Conservation (phyloP, 2,113 vertebrate species). For the Crotalus tigris region DNA sequence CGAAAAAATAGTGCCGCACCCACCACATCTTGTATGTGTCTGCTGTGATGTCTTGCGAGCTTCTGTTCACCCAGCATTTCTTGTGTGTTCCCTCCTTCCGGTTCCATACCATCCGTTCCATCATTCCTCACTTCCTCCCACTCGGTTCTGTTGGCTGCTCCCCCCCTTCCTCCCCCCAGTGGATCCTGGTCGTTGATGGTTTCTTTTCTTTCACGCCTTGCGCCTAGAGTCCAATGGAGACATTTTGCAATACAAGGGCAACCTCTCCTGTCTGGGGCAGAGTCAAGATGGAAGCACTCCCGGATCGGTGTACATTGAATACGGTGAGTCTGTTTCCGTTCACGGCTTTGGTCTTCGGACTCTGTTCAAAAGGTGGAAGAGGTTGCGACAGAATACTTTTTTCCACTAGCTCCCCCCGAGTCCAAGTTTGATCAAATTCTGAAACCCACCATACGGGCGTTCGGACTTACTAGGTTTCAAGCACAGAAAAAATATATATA, state of each 20-base stretch:
- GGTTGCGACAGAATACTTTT: neutral
- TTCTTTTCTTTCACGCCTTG: neutral
- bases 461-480: neutral
- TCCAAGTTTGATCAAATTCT: neutral
- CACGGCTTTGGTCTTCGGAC: neutral
- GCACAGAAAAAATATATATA: neutral
- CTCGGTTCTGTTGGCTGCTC: neutral
- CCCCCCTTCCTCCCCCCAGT: neutral
- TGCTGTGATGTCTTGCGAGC: neutral
- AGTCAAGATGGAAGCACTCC: slow-evolving; percentile 72
- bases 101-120: slow-evolving; percentile 8
- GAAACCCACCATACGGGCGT: neutral
- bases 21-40: neutral
- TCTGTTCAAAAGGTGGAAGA: neutral
- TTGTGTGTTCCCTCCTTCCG: neutral
- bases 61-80: slow-evolving; percentile 2
- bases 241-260: slow-evolving; percentile 63
- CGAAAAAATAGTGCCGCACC: slow-evolving; percentile 1
- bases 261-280: slow-evolving; percentile 70
- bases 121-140: slow-evolving; percentile 20
- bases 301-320: slow-evolving; percentile 83
- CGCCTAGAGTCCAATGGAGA: slow-evolving; percentile 75
- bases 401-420: neutral
- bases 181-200: neutral
- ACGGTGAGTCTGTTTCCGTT: slow-evolving; percentile 69